Percentiles rank a stretch among this genome's conserved stretches.
phyloP scores from a whole-genome alignment of 2,113 vertebrate species.

The Melanocharis versteri region DNA sequence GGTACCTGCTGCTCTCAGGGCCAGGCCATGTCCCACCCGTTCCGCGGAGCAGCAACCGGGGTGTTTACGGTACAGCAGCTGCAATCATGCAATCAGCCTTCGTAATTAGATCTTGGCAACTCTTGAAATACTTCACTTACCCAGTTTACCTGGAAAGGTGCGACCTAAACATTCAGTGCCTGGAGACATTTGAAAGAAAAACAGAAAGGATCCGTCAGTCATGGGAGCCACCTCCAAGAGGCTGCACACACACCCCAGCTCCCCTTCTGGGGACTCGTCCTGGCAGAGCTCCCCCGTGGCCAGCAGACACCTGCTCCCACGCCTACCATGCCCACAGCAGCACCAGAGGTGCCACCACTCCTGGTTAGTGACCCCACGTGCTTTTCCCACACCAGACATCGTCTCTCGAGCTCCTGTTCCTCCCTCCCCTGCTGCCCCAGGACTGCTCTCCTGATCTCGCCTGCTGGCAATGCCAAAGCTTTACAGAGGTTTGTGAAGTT shows the following conservation, averaged over 20 bases:
- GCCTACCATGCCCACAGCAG: neutral
- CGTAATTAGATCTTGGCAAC: slow-evolving; percentile 44
- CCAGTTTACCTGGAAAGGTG: slow-evolving; percentile 61
- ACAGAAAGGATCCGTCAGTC: slow-evolving; percentile 28
- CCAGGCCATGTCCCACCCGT: neutral
- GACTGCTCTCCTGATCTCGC: fast-evolving
- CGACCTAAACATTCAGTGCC: slow-evolving; percentile 51
- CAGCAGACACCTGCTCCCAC: neutral
- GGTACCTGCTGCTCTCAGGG: neutral
- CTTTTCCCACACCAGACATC: neutral
- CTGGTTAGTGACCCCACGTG: fast-evolving
- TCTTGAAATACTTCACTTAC: slow-evolving; percentile 49
- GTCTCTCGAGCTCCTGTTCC: neutral
- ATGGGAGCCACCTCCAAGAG: neutral
- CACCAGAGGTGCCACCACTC: neutral
- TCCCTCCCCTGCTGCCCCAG: neutral
- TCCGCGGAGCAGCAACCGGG: neutral
- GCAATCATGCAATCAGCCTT: slow-evolving; percentile 47
- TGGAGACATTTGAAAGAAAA: slow-evolving; percentile 60
- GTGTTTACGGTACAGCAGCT: slow-evolving; percentile 27
- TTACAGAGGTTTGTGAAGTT: neutral
- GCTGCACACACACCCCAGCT: slow-evolving; percentile 11
- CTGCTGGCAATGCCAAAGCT: neutral
- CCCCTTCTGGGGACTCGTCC: neutral
- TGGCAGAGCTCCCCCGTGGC: neutral